Evolutionary conservation across 2,888 invertebrate species (phyloP).

Genomic region (Ashinkailepas kermadecensis): DNA sequence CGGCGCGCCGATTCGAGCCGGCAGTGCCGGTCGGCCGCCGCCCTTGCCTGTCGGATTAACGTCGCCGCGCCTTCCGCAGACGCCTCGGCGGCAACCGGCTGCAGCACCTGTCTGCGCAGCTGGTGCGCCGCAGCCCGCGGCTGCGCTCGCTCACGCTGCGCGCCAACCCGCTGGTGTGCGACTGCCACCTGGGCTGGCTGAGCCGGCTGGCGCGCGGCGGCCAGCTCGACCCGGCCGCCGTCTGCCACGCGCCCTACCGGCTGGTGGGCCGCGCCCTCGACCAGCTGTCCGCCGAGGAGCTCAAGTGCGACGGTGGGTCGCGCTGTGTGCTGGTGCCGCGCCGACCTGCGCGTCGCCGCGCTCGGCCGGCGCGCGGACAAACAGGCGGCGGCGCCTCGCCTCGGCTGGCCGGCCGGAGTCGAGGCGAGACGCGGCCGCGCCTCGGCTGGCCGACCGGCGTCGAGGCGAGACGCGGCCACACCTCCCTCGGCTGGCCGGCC

Average conservation of each 20-base stretch:
- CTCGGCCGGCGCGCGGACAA: too few species aligned
- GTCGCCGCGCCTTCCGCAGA: neutral
- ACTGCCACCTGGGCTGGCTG: slow-evolving; percentile 89
- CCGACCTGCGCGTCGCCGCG: too few species aligned
- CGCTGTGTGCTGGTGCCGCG: too few species aligned
- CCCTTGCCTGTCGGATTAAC: too few species aligned
- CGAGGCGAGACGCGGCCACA: too few species aligned
- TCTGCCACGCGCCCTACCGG: slow-evolving; percentile 20
- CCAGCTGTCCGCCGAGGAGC: neutral
- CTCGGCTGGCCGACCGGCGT: too few species aligned
- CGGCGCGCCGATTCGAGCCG: too few species aligned
- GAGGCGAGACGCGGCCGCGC: too few species aligned
- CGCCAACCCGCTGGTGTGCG: slow-evolving; percentile 82
- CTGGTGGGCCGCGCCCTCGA: slow-evolving; percentile 1
- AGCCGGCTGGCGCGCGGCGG: slow-evolving; percentile 36
- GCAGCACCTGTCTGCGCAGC: slow-evolving; percentile 6
- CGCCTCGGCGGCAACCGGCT: slow-evolving; percentile 8
- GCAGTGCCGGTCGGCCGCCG: too few species aligned
- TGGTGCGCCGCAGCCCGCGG: neutral
- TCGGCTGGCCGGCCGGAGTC: too few species aligned
- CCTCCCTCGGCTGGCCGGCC: too few species aligned
- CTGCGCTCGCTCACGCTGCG: slow-evolving; percentile 54
- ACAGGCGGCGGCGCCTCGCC: too few species aligned
- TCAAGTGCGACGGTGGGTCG: slow-evolving; percentile 2
- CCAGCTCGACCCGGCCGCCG: neutral